Conservation (phyloP, 2,113 vertebrate genomes). For the Vimba vimba region DNA sequence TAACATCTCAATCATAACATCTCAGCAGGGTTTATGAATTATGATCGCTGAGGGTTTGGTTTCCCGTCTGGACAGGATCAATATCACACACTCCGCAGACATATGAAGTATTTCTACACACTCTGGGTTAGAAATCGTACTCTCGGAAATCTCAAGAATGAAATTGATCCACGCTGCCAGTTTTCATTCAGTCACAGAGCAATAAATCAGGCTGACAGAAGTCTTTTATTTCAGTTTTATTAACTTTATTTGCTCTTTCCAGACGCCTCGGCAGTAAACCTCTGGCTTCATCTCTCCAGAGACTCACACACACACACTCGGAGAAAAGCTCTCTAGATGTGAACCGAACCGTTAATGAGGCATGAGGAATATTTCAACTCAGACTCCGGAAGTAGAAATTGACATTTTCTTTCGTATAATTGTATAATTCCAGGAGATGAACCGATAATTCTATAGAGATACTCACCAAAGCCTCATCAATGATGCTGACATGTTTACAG, state of each 20-base stretch:
- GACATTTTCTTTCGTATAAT: neutral
- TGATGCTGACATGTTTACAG: neutral
- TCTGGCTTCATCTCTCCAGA: constrained; percentile 38
- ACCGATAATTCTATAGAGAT: neutral
- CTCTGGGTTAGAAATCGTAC: neutral
- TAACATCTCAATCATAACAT: neutral
- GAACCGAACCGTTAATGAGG: neutral
- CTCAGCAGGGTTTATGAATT: neutral
- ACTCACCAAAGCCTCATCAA: neutral
- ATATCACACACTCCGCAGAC: constrained; percentile 15
- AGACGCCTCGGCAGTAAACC: constrained; percentile 43
- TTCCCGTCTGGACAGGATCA: constrained; percentile 13
- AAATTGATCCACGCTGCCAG: neutral
- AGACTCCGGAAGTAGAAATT: neutral
- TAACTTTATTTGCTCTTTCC: constrained; percentile 14
- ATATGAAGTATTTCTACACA: constrained; percentile 7
- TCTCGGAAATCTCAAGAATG: constrained; percentile 26
- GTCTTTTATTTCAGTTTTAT: no score
- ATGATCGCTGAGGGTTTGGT: neutral
- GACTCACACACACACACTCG: constrained; percentile 15
- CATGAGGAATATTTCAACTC: neutral
- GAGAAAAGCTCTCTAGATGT: constrained; percentile 2
- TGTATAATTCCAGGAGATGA: neutral
- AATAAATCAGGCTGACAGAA: constrained; percentile 45
- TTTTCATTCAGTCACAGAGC: neutral